These are phyloP conservation scores for Rugalucina vietnamica DNA, from an alignment of 2,888 invertebrate genomes.

Conservation along the genomic window DNA sequence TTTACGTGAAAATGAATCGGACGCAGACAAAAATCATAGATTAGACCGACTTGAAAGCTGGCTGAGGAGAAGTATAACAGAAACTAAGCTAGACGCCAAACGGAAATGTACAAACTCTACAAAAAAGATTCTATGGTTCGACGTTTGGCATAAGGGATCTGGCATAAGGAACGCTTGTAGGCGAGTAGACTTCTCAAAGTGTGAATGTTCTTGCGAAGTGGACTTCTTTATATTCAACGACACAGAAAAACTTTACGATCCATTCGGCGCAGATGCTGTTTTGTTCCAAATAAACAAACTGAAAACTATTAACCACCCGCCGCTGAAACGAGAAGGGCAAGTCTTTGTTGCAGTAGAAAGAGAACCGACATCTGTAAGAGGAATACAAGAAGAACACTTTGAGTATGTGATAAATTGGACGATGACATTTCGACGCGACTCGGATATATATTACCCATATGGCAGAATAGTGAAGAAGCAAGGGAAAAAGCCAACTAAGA, in stretches of 20 bases:
- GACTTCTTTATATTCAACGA: not conserved
- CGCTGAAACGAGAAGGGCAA: conserved; percentile 7
- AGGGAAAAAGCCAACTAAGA: not conserved
- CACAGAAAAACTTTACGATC: not conserved
- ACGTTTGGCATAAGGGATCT: not conserved
- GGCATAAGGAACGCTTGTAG: conserved; percentile 4
- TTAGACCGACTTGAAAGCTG: no score
- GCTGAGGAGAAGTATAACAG: no score
- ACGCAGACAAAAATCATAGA: no score
- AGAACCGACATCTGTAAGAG: not conserved
- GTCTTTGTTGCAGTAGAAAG: conserved; percentile 34
- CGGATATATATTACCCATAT: conserved; percentile 64
- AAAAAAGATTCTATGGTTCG: conserved; percentile 37
- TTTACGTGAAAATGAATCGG: no score
- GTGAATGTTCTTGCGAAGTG: not conserved
- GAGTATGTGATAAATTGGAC: conserved; percentile 67
- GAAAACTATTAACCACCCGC: not conserved
- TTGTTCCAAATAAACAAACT: conserved; percentile 16
- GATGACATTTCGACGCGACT: conserved; percentile 63
- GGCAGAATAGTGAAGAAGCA: conserved; percentile 27
- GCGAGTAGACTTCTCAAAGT: conserved; percentile 7
- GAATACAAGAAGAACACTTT: not conserved
- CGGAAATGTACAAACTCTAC: not conserved
- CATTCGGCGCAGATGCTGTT: conserved; percentile 24
- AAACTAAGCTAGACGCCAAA: no score